Conservation (phyloP, 2,113 vertebrate species). For the Ifrita kowaldi region DNA sequence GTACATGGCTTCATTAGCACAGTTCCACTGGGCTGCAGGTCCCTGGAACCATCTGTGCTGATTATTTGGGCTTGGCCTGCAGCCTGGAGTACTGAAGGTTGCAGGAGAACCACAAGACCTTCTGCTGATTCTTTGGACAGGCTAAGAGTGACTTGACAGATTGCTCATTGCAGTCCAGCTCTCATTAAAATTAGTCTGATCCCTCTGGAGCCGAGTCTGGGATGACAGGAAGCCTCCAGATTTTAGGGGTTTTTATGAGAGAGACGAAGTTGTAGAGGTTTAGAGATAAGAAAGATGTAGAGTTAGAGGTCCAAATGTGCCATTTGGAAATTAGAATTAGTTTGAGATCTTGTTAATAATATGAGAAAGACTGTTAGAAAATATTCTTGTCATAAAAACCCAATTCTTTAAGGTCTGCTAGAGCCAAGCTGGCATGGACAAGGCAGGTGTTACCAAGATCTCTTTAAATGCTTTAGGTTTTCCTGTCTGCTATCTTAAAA, state of each 20-base stretch:
- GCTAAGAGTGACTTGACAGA: constrained; percentile 9
- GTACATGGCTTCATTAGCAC: constrained; percentile 61
- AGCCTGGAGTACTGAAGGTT: constrained; percentile 44
- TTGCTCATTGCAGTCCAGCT: neutral
- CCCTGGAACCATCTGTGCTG: constrained; percentile 54
- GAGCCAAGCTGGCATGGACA: neutral
- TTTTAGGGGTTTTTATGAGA: neutral
- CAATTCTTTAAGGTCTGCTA: neutral
- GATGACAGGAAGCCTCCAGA: neutral
- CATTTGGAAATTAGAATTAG: neutral
- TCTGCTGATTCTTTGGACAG: constrained; percentile 38
- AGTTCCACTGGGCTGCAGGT: constrained; percentile 45
- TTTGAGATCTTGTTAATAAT: neutral
- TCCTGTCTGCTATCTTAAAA: neutral
- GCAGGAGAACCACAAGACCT: neutral
- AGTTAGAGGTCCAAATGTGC: neutral
- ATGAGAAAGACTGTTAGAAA: neutral
- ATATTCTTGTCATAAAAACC: neutral
- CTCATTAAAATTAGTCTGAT: constrained; percentile 24
- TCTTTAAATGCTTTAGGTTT: neutral
- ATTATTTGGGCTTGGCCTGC: constrained; percentile 39
- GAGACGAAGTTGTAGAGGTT: neutral
- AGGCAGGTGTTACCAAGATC: neutral
- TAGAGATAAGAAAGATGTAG: neutral
- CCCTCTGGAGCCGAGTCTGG: neutral